Conservation (phyloP, 2,113 vertebrate genomes). For the Tapirus terrestris region DNA sequence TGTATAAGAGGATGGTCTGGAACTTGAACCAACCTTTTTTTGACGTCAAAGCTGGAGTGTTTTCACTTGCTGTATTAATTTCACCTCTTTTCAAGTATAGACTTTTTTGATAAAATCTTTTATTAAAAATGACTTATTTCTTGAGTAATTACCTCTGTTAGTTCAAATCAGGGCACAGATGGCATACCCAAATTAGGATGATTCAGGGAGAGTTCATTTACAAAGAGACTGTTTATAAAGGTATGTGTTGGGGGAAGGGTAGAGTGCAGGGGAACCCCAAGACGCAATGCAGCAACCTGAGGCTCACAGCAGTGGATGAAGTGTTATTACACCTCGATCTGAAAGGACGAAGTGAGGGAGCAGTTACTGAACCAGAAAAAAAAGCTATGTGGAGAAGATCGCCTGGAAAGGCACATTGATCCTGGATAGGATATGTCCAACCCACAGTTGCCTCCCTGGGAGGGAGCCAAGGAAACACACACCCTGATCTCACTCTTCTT, state of each 20-base stretch:
- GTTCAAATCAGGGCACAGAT: conserved; percentile 49
- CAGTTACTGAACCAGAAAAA: background rate
- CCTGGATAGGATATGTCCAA: background rate
- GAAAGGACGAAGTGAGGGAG: background rate
- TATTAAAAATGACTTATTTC: conserved; percentile 30
- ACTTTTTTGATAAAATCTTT: conserved; percentile 39
- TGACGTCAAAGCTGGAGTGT: background rate
- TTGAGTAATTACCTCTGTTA: conserved; percentile 31
- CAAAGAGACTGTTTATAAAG: background rate
- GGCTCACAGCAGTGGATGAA: background rate
- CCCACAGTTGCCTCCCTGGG: background rate
- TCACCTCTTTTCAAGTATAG: conserved; percentile 46
- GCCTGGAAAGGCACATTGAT: background rate
- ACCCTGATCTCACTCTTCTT: background rate
- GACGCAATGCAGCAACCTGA: background rate
- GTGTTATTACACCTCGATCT: background rate
- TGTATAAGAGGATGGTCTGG: background rate
- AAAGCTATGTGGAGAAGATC: background rate
- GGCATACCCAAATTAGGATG: background rate
- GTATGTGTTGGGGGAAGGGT: background rate
- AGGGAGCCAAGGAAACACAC: background rate
- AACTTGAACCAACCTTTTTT: background rate
- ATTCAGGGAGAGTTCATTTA: conserved; percentile 37
- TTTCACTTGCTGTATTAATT: background rate
- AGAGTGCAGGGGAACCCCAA: background rate